A percentile compares a stretch with the other conserved stretches of the same genome.
Evolutionary conservation across 1,140 invertebrate species (phyloP).

Genomic region (Cardiocondyla obscurior): DNA sequence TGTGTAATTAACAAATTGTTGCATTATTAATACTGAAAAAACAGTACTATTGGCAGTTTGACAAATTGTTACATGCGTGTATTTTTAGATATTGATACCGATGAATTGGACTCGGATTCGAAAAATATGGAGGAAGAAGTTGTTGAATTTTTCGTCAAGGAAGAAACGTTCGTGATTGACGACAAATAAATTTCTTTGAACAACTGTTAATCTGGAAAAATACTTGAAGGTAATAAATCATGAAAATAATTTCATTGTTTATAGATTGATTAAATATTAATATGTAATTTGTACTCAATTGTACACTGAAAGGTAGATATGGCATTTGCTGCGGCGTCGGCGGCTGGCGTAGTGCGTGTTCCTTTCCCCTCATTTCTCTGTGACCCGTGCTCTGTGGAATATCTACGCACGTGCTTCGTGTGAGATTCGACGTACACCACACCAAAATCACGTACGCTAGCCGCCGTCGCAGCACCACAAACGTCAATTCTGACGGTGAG

Average conservation of each 20-base stretch:
- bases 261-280: not conserved
- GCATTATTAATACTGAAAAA: not conserved
- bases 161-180: conserved; percentile 93
- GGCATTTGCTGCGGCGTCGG: no score
- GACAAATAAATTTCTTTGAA: conserved; percentile 76
- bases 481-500: no score
- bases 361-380: no score
- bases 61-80: conserved; percentile 23
- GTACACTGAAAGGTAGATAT: no score
- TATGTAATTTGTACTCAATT: not conserved
- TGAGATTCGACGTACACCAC: no score
- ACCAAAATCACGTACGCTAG: no score
- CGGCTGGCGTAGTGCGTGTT: no score
- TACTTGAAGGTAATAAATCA: not conserved
- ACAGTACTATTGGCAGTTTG: not conserved
- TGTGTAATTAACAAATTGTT: not conserved
- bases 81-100: conserved; percentile 94
- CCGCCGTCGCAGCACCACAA: no score
- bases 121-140: conserved; percentile 97
- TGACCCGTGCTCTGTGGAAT: no score
- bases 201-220: conserved; percentile 47
- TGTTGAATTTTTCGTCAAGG: conserved; percentile 99
- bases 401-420: no score
- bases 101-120: conserved; percentile 93
- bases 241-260: not conserved